Evolutionary conservation across 2,797 vertebrate species (phyloP), one percentile per base, ranked within the genome.

Genomic region (Amblyopsis hoosieri): DNA sequence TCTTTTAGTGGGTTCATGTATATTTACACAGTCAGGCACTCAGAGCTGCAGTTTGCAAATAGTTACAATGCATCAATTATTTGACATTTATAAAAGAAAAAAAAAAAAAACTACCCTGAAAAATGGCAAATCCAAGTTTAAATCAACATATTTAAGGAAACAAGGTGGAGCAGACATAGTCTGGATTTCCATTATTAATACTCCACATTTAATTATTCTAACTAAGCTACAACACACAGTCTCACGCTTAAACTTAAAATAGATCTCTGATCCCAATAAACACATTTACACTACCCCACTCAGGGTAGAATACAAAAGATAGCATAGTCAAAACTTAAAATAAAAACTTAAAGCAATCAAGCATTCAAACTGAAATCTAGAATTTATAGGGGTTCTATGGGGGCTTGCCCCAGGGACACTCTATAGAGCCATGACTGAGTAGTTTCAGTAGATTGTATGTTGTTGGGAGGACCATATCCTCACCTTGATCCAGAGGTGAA

Each of bases 11-110:
- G 72, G 84, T 84, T 85, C 76, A 76, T 87, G 88, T 92, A 71
- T 92, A 93, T 91, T 92, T 83, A 89, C 87, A 90, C 86, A 88
- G 88, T 91, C 91, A 94, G 93, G 93, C 93, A 94, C 93, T 93
- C 91, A 83, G 89, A 91, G 89, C 87, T 69, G 73, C 85, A 81
- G 80, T 88, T 70, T 77, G 80, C 85, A 90, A 87, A 89, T 86
- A 85, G 89, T 85, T 75, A 89, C 79, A 85, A 77, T 71, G 82
- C 79, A 78, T 85, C 72, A 84, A 75, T 81, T 87, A 62, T 84
- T 87, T 62, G 66, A 84, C 71, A 85, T 85, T 84, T 80, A 88
- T 67, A 84, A 84, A 86, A 82, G 31, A 74, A 76, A 69, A 72
- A 69, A 72, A 71, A 77, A 72, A 66, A 49, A 74, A 72, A 65